Conservation (phyloP, 2,797 vertebrate genomes). For the Petrocephalus schoutedeni region DNA sequence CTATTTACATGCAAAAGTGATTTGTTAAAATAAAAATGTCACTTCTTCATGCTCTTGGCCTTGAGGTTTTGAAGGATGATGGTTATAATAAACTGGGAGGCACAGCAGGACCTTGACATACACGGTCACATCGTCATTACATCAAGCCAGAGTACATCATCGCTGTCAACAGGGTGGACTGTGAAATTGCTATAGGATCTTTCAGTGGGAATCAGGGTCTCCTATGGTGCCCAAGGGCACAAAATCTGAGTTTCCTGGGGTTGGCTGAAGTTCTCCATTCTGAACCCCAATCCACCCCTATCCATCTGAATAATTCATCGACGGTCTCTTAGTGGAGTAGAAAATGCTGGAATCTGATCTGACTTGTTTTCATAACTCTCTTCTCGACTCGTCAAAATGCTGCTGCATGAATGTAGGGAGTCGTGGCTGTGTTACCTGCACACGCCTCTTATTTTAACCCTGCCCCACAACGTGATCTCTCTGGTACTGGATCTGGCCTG, state of each 20-base stretch:
- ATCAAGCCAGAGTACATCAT: neutral
- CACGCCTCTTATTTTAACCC: neutral
- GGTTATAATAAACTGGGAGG: neutral
- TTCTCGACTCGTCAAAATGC: neutral
- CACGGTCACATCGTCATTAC: neutral
- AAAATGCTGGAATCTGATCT: neutral
- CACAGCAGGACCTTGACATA: neutral
- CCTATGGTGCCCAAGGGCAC: neutral
- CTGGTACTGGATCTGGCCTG: neutral
- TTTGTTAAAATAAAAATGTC: conserved; percentile 1
- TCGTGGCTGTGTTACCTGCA: neutral
- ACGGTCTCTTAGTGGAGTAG: neutral
- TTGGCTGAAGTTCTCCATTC: neutral
- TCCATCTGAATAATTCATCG: neutral
- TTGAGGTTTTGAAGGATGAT: neutral
- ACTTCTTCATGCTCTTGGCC: neutral
- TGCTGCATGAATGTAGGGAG: neutral
- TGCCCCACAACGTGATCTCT: neutral
- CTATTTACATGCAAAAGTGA: neutral
- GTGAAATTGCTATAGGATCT: neutral
- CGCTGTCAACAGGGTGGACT: neutral
- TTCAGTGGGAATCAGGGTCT: neutral
- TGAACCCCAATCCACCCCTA: neutral
- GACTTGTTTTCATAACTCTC: neutral
- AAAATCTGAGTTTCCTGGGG: neutral